Percentiles rank a stretch among this genome's conserved stretches.
phyloP scores from a whole-genome alignment of 2,113 vertebrate genomes.

The Dromas ardeola region DNA sequence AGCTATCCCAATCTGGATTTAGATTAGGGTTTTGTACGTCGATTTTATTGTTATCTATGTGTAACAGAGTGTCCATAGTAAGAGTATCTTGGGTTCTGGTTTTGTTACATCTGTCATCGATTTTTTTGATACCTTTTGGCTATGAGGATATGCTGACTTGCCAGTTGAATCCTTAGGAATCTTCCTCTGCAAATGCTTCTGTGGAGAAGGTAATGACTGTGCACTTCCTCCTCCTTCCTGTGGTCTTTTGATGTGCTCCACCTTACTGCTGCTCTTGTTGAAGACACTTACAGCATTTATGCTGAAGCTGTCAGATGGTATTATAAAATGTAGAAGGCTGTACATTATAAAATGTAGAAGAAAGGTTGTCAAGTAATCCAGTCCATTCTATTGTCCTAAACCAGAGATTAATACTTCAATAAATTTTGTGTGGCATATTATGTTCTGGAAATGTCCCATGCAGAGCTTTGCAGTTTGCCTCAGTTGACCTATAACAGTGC shows the following conservation, averaged over 20 bases:
- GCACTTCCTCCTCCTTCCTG: background rate
- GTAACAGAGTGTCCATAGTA: background rate
- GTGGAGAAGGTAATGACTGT: background rate
- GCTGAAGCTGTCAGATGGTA: background rate
- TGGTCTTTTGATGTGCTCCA: background rate
- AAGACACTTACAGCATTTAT: background rate
- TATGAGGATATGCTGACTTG: background rate
- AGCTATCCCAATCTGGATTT: background rate
- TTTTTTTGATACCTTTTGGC: conserved; percentile 16
- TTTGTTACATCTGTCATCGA: background rate
- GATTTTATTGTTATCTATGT: background rate
- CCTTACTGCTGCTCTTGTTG: background rate
- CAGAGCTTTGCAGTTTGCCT: background rate
- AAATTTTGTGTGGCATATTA: background rate
- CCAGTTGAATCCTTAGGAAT: background rate
- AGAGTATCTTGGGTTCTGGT: background rate
- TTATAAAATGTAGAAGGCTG: background rate
- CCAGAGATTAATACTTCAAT: background rate
- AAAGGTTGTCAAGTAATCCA: background rate
- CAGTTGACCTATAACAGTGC: background rate
- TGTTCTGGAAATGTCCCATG: background rate
- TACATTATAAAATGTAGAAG: too few species aligned
- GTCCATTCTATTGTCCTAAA: background rate
- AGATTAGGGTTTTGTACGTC: background rate
- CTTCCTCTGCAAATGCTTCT: background rate